These are phyloP conservation scores for Brachystomella parvula DNA, from an alignment of 1,140 invertebrate species.

Conservation along the genomic window DNA sequence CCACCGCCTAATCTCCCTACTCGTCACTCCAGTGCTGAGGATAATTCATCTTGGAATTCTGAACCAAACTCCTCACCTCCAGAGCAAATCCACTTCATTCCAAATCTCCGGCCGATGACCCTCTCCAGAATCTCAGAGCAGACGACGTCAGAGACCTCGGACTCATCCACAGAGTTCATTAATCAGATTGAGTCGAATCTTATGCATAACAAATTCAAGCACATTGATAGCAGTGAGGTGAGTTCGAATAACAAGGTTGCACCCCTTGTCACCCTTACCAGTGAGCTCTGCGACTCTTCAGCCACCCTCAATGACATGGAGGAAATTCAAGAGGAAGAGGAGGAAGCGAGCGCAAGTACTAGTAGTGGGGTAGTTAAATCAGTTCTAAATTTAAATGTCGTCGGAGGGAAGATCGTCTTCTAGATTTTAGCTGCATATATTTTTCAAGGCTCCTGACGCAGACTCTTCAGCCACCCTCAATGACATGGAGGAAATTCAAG, in stretches of 20 bases:
- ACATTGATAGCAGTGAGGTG: not conserved
- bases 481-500: conserved; percentile 35
- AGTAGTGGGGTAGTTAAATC: conserved; percentile 3
- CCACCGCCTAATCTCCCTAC: not conserved
- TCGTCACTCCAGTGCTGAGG: not conserved
- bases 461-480: conserved; percentile 35
- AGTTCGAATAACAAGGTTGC: conserved; percentile 13
- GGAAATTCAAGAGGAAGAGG: conserved; percentile 32
- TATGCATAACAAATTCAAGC: conserved; percentile 9
- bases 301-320: conserved; percentile 37
- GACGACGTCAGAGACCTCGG: conserved; percentile 21
- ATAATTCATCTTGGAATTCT: not conserved
- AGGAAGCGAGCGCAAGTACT: conserved; percentile 8
- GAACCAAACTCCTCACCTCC: not conserved
- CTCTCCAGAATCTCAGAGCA: conserved; percentile 30
- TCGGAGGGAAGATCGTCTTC: conserved; percentile 26
- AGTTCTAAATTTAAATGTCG: conserved; percentile 22
- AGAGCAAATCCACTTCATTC: conserved; percentile 2
- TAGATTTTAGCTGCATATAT: conserved; percentile 3
- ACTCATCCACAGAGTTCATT: conserved; percentile 29
- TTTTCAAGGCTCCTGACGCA: not conserved
- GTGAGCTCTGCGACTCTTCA: conserved; percentile 30
- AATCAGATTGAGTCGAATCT: conserved; percentile 31
- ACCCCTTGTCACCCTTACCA: conserved; percentile 33
- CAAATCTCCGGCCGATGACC: not conserved